phyloP scores from a whole-genome alignment of 2,113 vertebrate species.

The Silurus meridionalis region DNA sequence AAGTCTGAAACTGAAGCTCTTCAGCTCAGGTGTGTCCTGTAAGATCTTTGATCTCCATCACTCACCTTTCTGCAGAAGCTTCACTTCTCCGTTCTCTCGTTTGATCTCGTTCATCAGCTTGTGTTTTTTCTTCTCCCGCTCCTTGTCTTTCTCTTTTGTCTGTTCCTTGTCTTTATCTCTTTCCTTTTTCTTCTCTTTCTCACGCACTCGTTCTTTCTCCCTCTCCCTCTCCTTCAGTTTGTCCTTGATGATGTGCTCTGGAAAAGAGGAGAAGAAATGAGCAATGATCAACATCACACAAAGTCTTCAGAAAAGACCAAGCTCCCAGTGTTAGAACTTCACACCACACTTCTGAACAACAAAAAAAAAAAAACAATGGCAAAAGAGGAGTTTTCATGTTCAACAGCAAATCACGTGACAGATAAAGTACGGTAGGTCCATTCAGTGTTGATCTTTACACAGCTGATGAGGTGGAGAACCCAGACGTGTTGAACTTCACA shows the following conservation, averaged over 20 bases:
- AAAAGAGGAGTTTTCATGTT: too few species aligned
- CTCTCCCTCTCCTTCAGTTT: slow-evolving; percentile 36
- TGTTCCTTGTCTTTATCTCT: slow-evolving; percentile 66
- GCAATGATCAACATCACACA: background rate
- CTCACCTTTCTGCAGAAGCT: slow-evolving; percentile 86
- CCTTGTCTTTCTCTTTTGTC: slow-evolving; percentile 79
- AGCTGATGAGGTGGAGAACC: too few species aligned
- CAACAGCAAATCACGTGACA: too few species aligned
- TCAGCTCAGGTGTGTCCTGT: too few species aligned
- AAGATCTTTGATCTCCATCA: background rate
- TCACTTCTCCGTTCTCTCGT: slow-evolving; percentile 93
- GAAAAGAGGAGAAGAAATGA: background rate
- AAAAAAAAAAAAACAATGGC: too few species aligned
- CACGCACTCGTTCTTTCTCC: slow-evolving; percentile 76
- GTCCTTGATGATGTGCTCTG: slow-evolving; percentile 42
- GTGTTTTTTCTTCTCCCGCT: slow-evolving; percentile 90
- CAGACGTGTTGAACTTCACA: too few species aligned
- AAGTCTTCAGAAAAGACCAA: background rate
- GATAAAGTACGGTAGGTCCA: too few species aligned
- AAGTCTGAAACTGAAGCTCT: too few species aligned
- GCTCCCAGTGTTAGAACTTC: too few species aligned
- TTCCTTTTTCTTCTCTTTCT: slow-evolving; percentile 63
- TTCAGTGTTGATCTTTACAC: too few species aligned
- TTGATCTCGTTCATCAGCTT: slow-evolving; percentile 90
- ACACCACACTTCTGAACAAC: too few species aligned